Evolutionary conservation across 2,797 vertebrate species (phyloP).

Genomic region (Ataeniobius toweri): DNA sequence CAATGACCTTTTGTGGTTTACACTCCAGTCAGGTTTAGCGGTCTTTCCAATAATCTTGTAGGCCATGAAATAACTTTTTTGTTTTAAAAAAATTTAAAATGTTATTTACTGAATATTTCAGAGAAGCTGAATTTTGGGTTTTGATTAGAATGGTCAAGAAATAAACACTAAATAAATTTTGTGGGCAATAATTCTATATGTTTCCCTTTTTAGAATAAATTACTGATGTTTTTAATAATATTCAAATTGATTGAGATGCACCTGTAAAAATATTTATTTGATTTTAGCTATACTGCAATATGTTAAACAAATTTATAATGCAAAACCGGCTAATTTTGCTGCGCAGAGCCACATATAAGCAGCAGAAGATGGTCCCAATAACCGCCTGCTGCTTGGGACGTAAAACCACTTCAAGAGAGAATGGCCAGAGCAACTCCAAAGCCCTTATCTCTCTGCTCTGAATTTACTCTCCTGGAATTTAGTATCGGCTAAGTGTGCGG

Average conservation of each 20-base stretch:
- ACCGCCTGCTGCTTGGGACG: constrained; percentile 38
- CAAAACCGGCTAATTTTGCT: constrained; percentile 16
- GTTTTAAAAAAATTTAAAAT: not conserved
- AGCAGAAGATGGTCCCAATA: constrained; percentile 28
- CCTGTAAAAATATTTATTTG: constrained; percentile 36
- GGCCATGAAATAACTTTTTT: not conserved
- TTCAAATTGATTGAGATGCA: not conserved
- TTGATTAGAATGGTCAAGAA: not conserved
- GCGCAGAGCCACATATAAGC: constrained; percentile 13
- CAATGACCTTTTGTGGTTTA: not conserved
- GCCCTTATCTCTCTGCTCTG: constrained; percentile 63
- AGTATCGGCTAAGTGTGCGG: constrained; percentile 60
- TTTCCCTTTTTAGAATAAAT: not conserved
- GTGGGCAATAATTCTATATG: not conserved
- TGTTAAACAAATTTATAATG: constrained; percentile 25
- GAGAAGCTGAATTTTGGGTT: not conserved
- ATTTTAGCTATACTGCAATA: constrained; percentile 19
- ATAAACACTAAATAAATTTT: not conserved
- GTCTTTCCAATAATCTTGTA: not conserved
- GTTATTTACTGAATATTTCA: not conserved
- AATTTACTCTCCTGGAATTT: constrained; percentile 64
- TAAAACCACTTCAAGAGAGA: constrained; percentile 43
- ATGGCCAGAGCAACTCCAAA: constrained; percentile 43
- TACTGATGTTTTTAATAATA: not conserved
- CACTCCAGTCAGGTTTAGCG: not conserved